Evolutionary conservation across 2,888 invertebrate species (phyloP).

Genomic region (Frankliniella intonsa): DNA sequence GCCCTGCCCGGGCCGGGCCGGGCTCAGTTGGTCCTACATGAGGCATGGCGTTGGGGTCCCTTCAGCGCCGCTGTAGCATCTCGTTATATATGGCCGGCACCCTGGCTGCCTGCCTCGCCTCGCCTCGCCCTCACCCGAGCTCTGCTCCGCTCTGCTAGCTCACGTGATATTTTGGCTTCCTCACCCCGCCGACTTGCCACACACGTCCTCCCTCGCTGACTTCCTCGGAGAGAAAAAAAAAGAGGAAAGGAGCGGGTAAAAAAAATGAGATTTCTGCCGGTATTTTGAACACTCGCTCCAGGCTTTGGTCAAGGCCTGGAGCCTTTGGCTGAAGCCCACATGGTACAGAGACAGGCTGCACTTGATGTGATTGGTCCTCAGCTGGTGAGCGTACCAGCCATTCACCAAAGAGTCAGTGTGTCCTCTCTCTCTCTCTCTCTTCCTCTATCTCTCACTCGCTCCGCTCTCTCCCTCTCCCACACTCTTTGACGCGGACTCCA

Average conservation of each 20-base stretch:
- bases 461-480: no score
- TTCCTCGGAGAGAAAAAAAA: neutral
- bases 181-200: neutral
- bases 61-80: neutral
- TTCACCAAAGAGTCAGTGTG: neutral
- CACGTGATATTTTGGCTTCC: no score
- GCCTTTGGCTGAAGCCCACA: no score
- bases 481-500: no score
- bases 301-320: no score
- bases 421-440: no score
- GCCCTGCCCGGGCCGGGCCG: neutral
- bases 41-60: neutral
- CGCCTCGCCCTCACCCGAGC: neutral
- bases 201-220: neutral
- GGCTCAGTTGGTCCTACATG: neutral
- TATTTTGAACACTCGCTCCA: no score
- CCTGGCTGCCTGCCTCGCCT: neutral
- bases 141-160: neutral
- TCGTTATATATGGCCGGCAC: neutral
- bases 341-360: neutral
- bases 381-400: neutral
- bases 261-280: no score
- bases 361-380: neutral
- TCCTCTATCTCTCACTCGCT: no score
- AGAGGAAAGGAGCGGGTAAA: no score